phyloP scores from a whole-genome alignment of 2,888 invertebrate species.

The Notodonta dromedarius region DNA sequence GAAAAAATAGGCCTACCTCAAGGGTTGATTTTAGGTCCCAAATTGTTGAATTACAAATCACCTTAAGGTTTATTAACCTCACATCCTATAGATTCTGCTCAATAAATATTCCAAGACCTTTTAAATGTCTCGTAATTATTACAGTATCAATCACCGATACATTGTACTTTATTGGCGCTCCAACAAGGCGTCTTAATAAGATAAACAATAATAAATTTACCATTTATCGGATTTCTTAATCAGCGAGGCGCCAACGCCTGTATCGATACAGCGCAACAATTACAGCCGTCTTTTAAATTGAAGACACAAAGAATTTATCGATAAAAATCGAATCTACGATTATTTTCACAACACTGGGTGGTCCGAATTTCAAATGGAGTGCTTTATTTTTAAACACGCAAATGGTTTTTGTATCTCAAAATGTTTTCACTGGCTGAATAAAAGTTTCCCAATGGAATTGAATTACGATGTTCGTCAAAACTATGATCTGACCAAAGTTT shows the following conservation, averaged over 20 bases:
- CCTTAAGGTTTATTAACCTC: too few species aligned
- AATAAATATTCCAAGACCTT: neutral
- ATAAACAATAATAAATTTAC: constrained; percentile 11
- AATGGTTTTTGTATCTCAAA: constrained; percentile 9
- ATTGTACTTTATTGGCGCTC: neutral
- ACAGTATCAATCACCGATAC: constrained; percentile 1
- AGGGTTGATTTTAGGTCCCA: neutral
- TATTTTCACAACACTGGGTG: constrained; percentile 30
- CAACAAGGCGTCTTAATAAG: constrained; percentile 6
- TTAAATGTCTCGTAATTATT: constrained; percentile 1
- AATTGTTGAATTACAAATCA: neutral
- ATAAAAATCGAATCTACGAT: constrained; percentile 20
- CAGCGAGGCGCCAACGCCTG: constrained; percentile 9
- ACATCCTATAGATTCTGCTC: neutral
- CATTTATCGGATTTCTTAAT: constrained; percentile 11
- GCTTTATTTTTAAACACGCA: constrained; percentile 19
- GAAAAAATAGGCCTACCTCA: neutral
- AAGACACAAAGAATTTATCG: constrained; percentile 21
- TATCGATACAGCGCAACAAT: constrained; percentile 15
- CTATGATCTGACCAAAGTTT: neutral
- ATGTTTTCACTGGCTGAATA: constrained; percentile 4
- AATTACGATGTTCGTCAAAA: constrained; percentile 8
- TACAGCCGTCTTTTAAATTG: constrained; percentile 19
- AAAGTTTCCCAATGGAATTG: constrained; percentile 5
- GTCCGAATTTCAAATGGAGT: constrained; percentile 22